Evolutionary conservation across 2,113 vertebrate species (phyloP).

Genomic region (Cettia cetti): DNA sequence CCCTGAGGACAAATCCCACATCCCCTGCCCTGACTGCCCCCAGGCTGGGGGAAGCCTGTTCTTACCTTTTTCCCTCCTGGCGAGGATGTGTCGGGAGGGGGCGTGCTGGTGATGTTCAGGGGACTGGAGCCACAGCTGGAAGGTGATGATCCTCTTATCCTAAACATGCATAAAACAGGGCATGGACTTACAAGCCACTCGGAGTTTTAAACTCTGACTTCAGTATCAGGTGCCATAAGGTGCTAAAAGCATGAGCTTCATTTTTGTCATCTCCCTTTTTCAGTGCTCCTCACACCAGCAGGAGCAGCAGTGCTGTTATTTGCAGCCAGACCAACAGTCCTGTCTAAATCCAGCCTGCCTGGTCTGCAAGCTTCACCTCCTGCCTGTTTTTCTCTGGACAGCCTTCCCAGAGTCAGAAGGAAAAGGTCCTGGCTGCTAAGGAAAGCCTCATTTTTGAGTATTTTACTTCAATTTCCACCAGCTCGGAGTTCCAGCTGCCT

Average conservation of each 20-base stretch:
- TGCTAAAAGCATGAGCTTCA: neutral
- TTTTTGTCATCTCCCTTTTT: neutral
- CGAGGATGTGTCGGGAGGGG: slow-evolving; percentile 91
- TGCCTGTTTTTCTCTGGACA: neutral
- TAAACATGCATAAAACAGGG: neutral
- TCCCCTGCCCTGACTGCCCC: neutral
- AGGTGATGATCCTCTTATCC: slow-evolving; percentile 95
- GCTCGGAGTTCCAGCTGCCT: neutral
- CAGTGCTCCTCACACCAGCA: neutral
- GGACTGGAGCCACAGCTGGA: slow-evolving; percentile 98
- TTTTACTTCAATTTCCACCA: neutral
- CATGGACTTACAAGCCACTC: neutral
- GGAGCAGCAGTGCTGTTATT: neutral
- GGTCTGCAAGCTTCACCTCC: neutral
- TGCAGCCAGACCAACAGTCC: neutral
- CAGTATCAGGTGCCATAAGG: neutral
- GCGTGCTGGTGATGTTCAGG: slow-evolving; percentile 94
- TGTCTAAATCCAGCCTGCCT: neutral
- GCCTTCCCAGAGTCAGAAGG: neutral
- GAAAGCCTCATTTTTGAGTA: neutral
- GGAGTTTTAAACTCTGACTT: neutral
- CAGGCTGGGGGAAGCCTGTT: neutral
- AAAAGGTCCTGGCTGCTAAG: neutral
- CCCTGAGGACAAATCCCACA: neutral
- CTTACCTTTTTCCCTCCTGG: slow-evolving; percentile 93